These are phyloP conservation scores for Notarius quadriscutis DNA, from an alignment of 2,113 vertebrate species.

Conservation along the genomic window DNA sequence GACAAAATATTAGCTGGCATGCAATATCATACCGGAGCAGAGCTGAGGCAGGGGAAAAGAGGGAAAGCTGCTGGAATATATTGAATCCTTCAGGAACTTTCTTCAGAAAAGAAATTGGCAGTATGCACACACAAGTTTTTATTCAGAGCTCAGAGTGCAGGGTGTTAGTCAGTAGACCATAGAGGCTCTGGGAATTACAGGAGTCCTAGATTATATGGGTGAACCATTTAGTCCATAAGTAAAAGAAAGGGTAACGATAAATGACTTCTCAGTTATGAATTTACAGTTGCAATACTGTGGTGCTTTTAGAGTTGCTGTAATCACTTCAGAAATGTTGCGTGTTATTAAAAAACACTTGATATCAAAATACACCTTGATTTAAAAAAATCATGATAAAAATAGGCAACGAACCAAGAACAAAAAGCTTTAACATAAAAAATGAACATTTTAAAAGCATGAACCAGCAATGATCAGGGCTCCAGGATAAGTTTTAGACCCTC, in stretches of 20 bases:
- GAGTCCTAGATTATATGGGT: background rate
- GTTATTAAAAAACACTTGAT: background rate
- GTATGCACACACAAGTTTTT: conserved; percentile 8
- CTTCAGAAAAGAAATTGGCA: conserved; percentile 45
- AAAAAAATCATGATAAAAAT: background rate
- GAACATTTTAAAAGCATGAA: background rate
- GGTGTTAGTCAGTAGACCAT: background rate
- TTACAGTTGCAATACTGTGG: background rate
- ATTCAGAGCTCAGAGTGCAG: background rate
- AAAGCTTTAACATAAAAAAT: background rate
- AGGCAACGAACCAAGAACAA: background rate
- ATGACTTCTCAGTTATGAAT: background rate
- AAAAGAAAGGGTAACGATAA: background rate
- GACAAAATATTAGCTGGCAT: conserved; percentile 61
- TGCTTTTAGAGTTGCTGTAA: background rate
- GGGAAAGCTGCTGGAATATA: conserved; percentile 49
- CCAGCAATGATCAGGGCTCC: background rate
- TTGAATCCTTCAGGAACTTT: conserved; percentile 18
- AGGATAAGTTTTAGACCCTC: background rate
- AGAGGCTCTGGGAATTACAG: background rate
- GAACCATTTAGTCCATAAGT: background rate
- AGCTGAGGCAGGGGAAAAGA: conserved; percentile 58
- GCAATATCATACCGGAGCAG: conserved; percentile 47
- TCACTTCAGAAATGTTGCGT: background rate
- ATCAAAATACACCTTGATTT: background rate